Evolutionary conservation across 2,797 vertebrate genomes (phyloP).

Genomic region (Hafferia zeledoni): DNA sequence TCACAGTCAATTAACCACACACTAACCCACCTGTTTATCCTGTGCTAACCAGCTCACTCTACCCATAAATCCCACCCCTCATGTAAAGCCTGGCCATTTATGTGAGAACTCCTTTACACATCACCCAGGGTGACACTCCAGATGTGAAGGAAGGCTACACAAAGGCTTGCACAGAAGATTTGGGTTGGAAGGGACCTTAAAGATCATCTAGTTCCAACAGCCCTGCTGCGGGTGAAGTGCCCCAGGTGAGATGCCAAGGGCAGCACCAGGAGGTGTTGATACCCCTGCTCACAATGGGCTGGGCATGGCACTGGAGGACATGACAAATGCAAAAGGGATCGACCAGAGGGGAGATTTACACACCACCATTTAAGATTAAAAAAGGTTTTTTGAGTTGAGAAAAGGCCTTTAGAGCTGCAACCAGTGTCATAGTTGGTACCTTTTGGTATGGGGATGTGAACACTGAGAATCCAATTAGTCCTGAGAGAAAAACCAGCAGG

Average conservation of each 20-base stretch:
- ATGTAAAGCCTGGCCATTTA: background rate
- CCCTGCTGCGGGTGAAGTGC: background rate
- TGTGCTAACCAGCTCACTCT: background rate
- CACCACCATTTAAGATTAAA: background rate
- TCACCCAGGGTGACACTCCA: background rate
- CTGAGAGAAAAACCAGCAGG: no score
- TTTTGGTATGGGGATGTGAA: no score
- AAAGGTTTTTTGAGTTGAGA: no score
- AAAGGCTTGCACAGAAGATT: background rate
- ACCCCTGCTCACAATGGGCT: background rate
- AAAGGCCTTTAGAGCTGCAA: no score
- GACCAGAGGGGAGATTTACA: background rate
- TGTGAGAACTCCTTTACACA: background rate
- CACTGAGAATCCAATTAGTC: no score
- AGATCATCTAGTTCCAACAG: background rate
- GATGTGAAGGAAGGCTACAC: background rate
- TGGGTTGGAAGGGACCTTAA: background rate
- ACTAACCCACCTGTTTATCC: background rate
- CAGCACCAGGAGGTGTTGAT: background rate
- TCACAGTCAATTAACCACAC: background rate
- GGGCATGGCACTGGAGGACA: background rate
- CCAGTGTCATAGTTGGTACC: no score
- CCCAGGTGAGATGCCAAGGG: accelerated
- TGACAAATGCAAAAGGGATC: background rate
- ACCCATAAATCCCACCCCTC: background rate